These are phyloP conservation scores for Toxotes lorentzi DNA, from an alignment of 2,797 vertebrate genomes.

Conservation along the genomic window DNA sequence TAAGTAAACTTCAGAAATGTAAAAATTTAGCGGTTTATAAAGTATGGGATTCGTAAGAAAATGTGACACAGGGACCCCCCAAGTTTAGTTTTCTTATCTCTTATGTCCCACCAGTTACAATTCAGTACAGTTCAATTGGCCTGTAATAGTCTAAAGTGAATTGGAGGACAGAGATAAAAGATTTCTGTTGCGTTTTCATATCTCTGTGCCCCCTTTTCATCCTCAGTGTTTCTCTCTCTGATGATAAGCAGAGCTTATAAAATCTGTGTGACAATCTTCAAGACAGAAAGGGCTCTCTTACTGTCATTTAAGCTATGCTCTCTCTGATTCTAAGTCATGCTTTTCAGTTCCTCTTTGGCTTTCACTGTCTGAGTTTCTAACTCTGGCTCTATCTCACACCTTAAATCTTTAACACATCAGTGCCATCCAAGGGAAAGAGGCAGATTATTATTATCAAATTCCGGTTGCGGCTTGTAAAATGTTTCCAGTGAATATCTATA, in stretches of 20 bases:
- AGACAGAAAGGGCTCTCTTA: slow-evolving; percentile 60
- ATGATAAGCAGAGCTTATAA: slow-evolving; percentile 68
- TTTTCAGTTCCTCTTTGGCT: slow-evolving; percentile 51
- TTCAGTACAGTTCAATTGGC: slow-evolving; percentile 56
- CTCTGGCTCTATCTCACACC: slow-evolving; percentile 60
- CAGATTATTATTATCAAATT: slow-evolving; percentile 57
- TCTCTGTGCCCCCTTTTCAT: slow-evolving; percentile 56
- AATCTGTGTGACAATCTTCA: slow-evolving; percentile 68
- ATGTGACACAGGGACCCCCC: slow-evolving; percentile 37
- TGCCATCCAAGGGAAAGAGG: slow-evolving; percentile 51
- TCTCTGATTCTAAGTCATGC: slow-evolving; percentile 58
- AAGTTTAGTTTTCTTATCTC: slow-evolving; percentile 53
- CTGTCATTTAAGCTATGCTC: slow-evolving; percentile 60
- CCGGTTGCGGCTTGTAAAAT: slow-evolving; percentile 45
- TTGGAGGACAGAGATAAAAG: slow-evolving; percentile 59
- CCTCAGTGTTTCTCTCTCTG: slow-evolving; percentile 57
- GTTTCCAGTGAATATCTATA: slow-evolving; percentile 41
- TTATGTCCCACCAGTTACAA: slow-evolving; percentile 47
- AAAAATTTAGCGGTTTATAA: slow-evolving; percentile 22
- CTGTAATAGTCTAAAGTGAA: slow-evolving; percentile 58
- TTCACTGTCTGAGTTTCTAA: slow-evolving; percentile 55
- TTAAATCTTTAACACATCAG: slow-evolving; percentile 65
- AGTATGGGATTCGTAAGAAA: slow-evolving; percentile 29
- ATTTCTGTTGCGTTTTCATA: slow-evolving; percentile 64
- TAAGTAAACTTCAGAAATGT: slow-evolving; percentile 19